Percentiles rank a stretch among this genome's conserved stretches.
Conservation (phyloP, 2,888 invertebrate genomes). For the Drosophila demipolita region DNA sequence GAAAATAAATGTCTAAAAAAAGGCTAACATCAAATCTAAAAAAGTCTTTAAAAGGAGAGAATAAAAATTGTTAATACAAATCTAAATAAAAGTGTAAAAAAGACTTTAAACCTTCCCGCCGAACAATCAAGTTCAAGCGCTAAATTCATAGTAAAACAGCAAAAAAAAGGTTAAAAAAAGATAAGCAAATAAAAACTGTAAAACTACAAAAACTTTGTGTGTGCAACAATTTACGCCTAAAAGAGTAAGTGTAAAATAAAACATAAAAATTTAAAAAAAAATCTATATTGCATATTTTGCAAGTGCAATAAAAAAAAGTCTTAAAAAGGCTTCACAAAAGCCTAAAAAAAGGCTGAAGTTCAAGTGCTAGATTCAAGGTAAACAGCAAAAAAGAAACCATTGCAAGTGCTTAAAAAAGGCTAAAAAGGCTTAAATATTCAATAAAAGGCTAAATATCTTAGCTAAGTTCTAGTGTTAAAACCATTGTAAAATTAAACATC, state of each 20-base stretch:
- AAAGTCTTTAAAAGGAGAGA: no score
- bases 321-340: neutral
- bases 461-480: neutral
- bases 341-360: neutral
- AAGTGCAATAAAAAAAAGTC: constrained; percentile 1
- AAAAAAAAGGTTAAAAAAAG: neutral
- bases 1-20: neutral
- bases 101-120: neutral
- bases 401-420: neutral
- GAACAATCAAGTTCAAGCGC: neutral
- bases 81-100: neutral
- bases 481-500: neutral
- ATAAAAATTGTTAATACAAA: neutral
- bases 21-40: no score
- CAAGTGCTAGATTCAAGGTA: neutral
- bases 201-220: neutral
- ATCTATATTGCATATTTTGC: neutral
- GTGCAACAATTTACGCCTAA: neutral
- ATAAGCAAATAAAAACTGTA: neutral
- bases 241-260: neutral
- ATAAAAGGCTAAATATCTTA: neutral
- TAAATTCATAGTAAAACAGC: neutral
- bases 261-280: neutral
- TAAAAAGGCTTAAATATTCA: neutral
- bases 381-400: neutral